A percentile compares a stretch with the other conserved stretches of the same genome.
These are phyloP conservation scores for Leuctra nigra DNA, from an alignment of 2,888 invertebrate genomes.

Conservation along the genomic window DNA sequence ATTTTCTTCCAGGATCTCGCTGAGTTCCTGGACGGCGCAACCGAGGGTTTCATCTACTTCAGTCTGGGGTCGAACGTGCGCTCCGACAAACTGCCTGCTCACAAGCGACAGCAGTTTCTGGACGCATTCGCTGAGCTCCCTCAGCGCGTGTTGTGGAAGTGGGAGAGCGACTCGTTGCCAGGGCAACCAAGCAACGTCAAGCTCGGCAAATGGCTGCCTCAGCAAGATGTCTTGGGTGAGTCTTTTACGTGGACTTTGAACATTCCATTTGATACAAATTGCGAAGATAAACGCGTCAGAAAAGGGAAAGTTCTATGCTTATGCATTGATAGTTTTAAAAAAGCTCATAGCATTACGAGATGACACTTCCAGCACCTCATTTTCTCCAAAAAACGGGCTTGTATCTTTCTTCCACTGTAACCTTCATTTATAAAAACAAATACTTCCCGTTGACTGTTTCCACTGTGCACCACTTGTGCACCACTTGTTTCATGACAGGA, in stretches of 20 bases:
- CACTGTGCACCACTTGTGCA: too few relatives aligned
- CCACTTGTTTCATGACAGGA: too few relatives aligned
- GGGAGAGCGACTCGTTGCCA: constrained; percentile 39
- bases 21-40: constrained; percentile 39
- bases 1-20: constrained; percentile 11
- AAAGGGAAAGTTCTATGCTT: not conserved
- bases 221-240: constrained; percentile 39
- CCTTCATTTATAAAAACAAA: too few relatives aligned
- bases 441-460: too few relatives aligned
- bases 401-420: too few relatives aligned
- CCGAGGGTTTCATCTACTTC: constrained; percentile 44
- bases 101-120: constrained; percentile 39
- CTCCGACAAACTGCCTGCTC: constrained; percentile 40
- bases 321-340: too few relatives aligned
- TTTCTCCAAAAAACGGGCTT: too few relatives aligned
- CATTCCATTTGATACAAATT: not conserved
- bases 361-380: too few relatives aligned
- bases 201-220: constrained; percentile 42
- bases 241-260: too few relatives aligned
- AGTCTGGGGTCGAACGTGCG: constrained; percentile 45
- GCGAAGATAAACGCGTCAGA: not conserved
- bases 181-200: constrained; percentile 42
- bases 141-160: constrained; percentile 45
- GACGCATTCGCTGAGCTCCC: constrained; percentile 40
- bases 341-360: too few relatives aligned